Base-by-base conservation (phyloP, 1,140 invertebrate species). In the Trissolcus basalis region DNA sequence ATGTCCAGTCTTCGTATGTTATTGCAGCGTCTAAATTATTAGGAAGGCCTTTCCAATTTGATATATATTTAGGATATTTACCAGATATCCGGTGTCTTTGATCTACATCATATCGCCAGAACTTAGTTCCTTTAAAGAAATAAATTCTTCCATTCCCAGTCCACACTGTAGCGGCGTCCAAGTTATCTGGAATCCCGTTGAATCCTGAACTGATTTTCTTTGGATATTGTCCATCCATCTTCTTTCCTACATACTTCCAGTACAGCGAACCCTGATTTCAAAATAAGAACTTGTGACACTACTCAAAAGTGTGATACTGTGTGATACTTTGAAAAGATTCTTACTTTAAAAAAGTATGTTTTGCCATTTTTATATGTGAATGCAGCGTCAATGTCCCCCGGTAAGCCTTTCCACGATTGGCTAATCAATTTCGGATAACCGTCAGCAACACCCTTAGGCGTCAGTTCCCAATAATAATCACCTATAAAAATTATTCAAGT, bases 111-210 rank as follows among this genome's bases (percentile, higher is more conserved):
- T 97, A 98, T 77, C 96, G 91, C 96, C 96, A 98, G 90, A 98
- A 98, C 85, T 97, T 94, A 55, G 92, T 91, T 85, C 95, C 95
- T 89, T 97, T 98, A 88, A 94, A 96, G 90, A 98, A 98, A 86
- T 98, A 98, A 60, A 97, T 97, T 85, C 98, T 98, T 72, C 96
- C 96, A 85, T 99, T 98, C 47, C 96, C 97, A 49, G 95, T 95
- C 97, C 97, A 98, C 0, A 97, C 95, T 81, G 97, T 93, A 0
- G 95, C 96, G 3, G 96, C 95, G 81, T 98, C 96, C 35, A 98
- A 85, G 84, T 97, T 94, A 82, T 96, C 92, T 0, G 97, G 97
- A 63, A 98, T 95, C 7, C 97, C 97, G 8, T 92, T 93, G 85
- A 98, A 99, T 47, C 93, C 96, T 83, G 96, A 94, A 61, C 92